Percentiles rank a stretch among this genome's conserved stretches.
phyloP scores from a whole-genome alignment of 30 jellyfish, hydroid and myxozoan genomes.

The Aurelia coerulea region DNA sequence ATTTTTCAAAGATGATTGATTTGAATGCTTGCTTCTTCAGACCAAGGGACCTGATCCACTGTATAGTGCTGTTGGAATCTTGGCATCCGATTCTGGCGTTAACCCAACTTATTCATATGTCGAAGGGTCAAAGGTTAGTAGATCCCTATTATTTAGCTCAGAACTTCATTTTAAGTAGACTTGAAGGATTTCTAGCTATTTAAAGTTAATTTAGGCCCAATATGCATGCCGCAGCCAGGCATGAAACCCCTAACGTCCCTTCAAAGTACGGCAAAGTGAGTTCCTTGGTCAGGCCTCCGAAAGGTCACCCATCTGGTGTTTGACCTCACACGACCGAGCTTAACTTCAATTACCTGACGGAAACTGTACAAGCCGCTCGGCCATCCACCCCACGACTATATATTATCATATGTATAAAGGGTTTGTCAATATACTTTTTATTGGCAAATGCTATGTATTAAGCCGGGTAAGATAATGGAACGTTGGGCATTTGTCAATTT shows the following conservation, averaged over 20 bases:
- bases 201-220: neutral
- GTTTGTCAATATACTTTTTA: too few species aligned
- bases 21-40: neutral
- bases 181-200: too few species aligned
- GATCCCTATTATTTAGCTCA: neutral
- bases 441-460: too few species aligned
- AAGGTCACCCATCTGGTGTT: neutral
- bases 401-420: too few species aligned
- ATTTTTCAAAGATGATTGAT: too few species aligned
- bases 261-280: too few species aligned
- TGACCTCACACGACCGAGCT: neutral
- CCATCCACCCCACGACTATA: too few species aligned
- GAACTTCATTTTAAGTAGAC: neutral
- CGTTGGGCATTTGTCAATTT: too few species aligned
- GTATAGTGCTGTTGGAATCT: conserved; percentile 91
- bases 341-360: too few species aligned
- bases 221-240: neutral
- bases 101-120: conserved; percentile 28
- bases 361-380: too few species aligned
- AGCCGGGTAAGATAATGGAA: too few species aligned
- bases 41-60: conserved; percentile 98
- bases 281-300: neutral
- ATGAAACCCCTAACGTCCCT: neutral
- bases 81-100: conserved; percentile 71
- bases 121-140: conserved; percentile 80